Evolutionary conservation across 2,113 vertebrate genomes (phyloP).

Genomic region (Limanda limanda): DNA sequence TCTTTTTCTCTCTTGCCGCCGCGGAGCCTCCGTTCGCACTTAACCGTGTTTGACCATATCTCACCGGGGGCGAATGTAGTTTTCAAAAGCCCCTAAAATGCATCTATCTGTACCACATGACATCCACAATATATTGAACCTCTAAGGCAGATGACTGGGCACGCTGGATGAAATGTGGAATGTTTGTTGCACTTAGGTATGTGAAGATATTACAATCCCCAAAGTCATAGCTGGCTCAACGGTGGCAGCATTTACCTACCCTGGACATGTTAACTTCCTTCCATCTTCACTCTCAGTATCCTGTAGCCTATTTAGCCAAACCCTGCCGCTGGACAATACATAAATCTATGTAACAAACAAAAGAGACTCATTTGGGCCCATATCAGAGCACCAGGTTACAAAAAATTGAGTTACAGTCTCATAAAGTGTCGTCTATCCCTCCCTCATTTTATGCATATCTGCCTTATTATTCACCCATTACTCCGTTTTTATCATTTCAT

Average conservation of each 20-base stretch:
- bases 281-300: slow-evolving; percentile 37
- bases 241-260: slow-evolving; percentile 41
- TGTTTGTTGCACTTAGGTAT: slow-evolving; percentile 45
- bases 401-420: slow-evolving; percentile 22
- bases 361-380: background rate
- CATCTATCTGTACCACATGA: background rate
- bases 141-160: slow-evolving; percentile 42
- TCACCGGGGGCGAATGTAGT: slow-evolving; percentile 44
- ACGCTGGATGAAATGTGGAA: slow-evolving; percentile 31
- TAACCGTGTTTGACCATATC: slow-evolving; percentile 64
- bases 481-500: slow-evolving; percentile 10
- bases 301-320: slow-evolving; percentile 13
- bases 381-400: slow-evolving; percentile 3
- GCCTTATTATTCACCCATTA: slow-evolving; percentile 51
- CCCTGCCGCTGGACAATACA: slow-evolving; percentile 26
- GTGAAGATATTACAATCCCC: slow-evolving; percentile 53
- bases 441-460: slow-evolving; percentile 12
- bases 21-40: slow-evolving; percentile 48
- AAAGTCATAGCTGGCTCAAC: slow-evolving; percentile 43
- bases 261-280: slow-evolving; percentile 61
- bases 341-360: background rate
- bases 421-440: slow-evolving; percentile 38
- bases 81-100: slow-evolving; percentile 14
- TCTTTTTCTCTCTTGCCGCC: slow-evolving; percentile 47
- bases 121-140: slow-evolving; percentile 25